These are phyloP conservation scores for Sinodicranocentrus sp. DNA, from an alignment of 2,888 invertebrate genomes.

Conservation along the genomic window DNA sequence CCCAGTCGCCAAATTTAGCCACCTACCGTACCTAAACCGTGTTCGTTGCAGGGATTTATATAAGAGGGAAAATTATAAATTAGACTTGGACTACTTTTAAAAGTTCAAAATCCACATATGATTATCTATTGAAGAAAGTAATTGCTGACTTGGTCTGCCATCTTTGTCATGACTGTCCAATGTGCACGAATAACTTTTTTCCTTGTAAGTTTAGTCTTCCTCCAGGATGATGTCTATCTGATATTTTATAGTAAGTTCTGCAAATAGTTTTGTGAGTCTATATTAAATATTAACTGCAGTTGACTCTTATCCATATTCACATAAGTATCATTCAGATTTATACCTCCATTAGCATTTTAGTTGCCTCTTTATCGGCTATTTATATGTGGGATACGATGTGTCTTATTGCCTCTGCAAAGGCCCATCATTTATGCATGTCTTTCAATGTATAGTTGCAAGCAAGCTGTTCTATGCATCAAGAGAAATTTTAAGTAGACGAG, in stretches of 20 bases:
- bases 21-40: too few species aligned
- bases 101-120: background rate
- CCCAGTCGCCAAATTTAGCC: slow-evolving; percentile 17
- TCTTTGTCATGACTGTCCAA: background rate
- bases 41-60: too few species aligned
- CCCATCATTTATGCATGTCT: background rate
- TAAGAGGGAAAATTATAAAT: too few species aligned
- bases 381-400: background rate
- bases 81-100: background rate
- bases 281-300: slow-evolving; percentile 10
- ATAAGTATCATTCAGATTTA: background rate
- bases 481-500: too few species aligned
- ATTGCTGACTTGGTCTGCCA: background rate
- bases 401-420: background rate
- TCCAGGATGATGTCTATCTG: slow-evolving; percentile 16
- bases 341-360: background rate
- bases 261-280: slow-evolving; percentile 27
- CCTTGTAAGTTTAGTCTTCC: slow-evolving; percentile 9
- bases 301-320: background rate
- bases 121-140: background rate
- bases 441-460: background rate
- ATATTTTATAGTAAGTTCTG: too few species aligned
- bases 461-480: too few species aligned
- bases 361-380: background rate
- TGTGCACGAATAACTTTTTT: background rate